These are phyloP conservation scores for Seira sanloemensis DNA, from an alignment of 2,888 invertebrate species.

Conservation along the genomic window DNA sequence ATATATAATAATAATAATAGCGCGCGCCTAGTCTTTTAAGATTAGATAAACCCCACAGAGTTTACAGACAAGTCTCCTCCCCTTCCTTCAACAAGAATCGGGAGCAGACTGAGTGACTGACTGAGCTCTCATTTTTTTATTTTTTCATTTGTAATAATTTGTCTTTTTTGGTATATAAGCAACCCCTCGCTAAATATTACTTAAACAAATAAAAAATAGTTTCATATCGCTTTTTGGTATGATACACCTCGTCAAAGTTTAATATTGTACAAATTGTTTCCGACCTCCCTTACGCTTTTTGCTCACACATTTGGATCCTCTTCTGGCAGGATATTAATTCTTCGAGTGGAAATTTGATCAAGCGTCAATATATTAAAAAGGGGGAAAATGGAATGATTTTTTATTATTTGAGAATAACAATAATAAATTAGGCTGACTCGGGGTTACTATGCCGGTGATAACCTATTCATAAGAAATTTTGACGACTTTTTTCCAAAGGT, in stretches of 20 bases:
- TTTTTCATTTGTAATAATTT: neutral
- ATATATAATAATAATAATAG: no score
- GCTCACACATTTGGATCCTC: no score
- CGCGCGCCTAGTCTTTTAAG: slow-evolving; percentile 6
- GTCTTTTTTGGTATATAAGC: slow-evolving; percentile 6
- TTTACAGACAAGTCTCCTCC: neutral
- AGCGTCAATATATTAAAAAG: neutral
- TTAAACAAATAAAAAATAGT: no score
- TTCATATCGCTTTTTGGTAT: slow-evolving; percentile 7
- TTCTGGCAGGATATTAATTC: no score
- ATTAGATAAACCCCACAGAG: slow-evolving; percentile 4
- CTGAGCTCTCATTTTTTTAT: slow-evolving; percentile 1
- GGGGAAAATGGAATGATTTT: neutral
- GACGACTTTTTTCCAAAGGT: slow-evolving; percentile 49
- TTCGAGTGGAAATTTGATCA: neutral
- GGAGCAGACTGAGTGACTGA: neutral
- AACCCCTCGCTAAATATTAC: neutral
- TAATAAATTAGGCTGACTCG: neutral
- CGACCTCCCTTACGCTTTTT: no score
- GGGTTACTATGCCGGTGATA: slow-evolving; percentile 28
- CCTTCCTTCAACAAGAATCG: neutral
- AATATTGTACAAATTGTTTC: slow-evolving; percentile 7
- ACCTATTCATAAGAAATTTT: slow-evolving; percentile 58
- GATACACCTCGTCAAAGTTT: neutral
- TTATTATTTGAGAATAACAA: neutral